Evolutionary conservation across 2,888 invertebrate genomes (phyloP).

Genomic region (Xestia ashworthii): DNA sequence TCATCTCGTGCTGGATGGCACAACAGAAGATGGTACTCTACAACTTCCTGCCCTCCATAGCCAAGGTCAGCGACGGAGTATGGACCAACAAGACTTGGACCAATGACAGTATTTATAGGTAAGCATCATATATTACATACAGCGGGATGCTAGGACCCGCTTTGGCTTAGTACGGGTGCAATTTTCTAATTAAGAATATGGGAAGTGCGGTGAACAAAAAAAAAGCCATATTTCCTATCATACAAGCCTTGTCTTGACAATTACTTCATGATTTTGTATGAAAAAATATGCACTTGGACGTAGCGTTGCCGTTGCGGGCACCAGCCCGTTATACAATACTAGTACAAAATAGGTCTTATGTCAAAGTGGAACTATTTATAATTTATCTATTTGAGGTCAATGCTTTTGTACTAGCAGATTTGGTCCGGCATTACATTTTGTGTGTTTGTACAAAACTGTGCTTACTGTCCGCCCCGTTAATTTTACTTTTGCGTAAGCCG

Average conservation of each 20-base stretch:
- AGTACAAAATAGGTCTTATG: not conserved
- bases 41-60: slow-evolving; percentile 93
- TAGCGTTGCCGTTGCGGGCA: no score
- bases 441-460: not conserved
- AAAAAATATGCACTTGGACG: no score
- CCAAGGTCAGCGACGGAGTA: slow-evolving; percentile 86
- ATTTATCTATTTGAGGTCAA: slow-evolving; percentile 17
- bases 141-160: not conserved
- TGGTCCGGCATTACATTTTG: slow-evolving; percentile 5
- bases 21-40: slow-evolving; percentile 84
- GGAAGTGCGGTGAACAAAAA: not conserved
- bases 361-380: not conserved
- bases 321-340: no score
- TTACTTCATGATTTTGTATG: no score
- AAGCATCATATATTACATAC: slow-evolving; percentile 17
- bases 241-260: no score
- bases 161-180: not conserved
- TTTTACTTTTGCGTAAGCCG: no score
- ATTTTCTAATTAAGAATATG: not conserved
- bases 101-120: slow-evolving; percentile 88
- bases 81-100: slow-evolving; percentile 92
- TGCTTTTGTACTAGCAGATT: slow-evolving; percentile 1
- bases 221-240: not conserved
- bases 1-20: slow-evolving; percentile 92
- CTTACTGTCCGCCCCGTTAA: no score